A percentile compares a stretch with the other conserved stretches of the same genome.
Conservation (phyloP, 1,140 invertebrate genomes). For the Medauroidea extradentata region DNA sequence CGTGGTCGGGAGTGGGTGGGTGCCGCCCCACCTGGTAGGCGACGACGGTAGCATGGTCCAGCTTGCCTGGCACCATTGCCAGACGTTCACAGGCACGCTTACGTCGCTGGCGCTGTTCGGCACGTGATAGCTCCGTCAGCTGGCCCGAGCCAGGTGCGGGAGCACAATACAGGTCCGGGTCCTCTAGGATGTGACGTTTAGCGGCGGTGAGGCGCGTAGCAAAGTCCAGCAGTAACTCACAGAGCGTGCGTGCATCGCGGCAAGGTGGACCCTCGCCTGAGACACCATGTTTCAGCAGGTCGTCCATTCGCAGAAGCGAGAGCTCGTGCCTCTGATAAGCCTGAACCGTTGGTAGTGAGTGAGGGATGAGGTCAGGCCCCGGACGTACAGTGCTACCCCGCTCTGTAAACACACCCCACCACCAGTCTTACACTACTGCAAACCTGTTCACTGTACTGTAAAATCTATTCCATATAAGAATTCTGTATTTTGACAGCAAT, state of each 20-base stretch:
- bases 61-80: constrained; percentile 79
- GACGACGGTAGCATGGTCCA: constrained; percentile 86
- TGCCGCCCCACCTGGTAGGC: constrained; percentile 63
- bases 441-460: too few relatives aligned
- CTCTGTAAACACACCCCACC: too few relatives aligned
- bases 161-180: constrained; percentile 70
- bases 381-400: too few relatives aligned
- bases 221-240: constrained; percentile 73
- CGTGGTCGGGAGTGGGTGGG: too few relatives aligned
- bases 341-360: constrained; percentile 63
- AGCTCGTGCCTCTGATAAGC: constrained; percentile 78
- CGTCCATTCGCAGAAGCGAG: constrained; percentile 73
- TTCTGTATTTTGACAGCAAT: too few relatives aligned
- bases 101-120: constrained; percentile 61
- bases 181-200: constrained; percentile 73
- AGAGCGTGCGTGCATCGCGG: constrained; percentile 54
- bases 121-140: constrained; percentile 51
- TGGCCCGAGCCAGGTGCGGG: constrained; percentile 24
- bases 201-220: constrained; percentile 70
- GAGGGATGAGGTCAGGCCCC: too few relatives aligned
- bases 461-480: too few relatives aligned
- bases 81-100: constrained; percentile 68
- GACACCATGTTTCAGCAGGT: constrained; percentile 70
- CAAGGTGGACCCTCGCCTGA: constrained; percentile 54
- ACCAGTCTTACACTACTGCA: too few relatives aligned